These are phyloP conservation scores for Parnassius orleans DNA, from an alignment of 2,888 invertebrate species.

Conservation along the genomic window DNA sequence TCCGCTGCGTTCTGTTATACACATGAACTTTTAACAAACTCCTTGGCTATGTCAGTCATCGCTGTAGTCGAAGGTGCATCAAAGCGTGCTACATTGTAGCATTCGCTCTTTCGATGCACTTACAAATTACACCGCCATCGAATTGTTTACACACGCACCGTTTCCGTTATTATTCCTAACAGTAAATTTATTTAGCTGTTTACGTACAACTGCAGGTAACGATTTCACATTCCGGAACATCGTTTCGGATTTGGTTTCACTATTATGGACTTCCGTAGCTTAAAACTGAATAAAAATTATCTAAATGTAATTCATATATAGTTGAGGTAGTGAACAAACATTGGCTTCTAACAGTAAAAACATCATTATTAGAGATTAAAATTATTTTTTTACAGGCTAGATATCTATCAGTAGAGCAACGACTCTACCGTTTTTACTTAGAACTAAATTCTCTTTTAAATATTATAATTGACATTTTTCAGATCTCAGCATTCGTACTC, in stretches of 20 bases:
- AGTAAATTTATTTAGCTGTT: background rate
- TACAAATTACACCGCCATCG: constrained; percentile 7
- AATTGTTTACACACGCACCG: constrained; percentile 9
- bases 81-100: background rate
- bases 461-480: too few relatives aligned
- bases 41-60: constrained; percentile 10
- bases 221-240: background rate
- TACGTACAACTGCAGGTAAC: background rate
- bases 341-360: too few relatives aligned
- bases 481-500: too few relatives aligned
- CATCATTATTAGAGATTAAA: too few relatives aligned
- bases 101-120: constrained; percentile 15
- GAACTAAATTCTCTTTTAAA: too few relatives aligned
- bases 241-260: background rate
- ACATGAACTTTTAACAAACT: background rate
- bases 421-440: too few relatives aligned
- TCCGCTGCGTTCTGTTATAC: too few relatives aligned
- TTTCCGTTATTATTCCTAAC: constrained; percentile 3
- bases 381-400: too few relatives aligned
- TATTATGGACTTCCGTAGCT: background rate
- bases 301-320: too few relatives aligned
- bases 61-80: constrained; percentile 10
- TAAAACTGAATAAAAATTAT: too few relatives aligned
- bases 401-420: too few relatives aligned
- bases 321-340: too few relatives aligned